These are phyloP conservation scores for Gadopsis marmoratus DNA, from an alignment of 2,797 vertebrate species.

Conservation along the genomic window DNA sequence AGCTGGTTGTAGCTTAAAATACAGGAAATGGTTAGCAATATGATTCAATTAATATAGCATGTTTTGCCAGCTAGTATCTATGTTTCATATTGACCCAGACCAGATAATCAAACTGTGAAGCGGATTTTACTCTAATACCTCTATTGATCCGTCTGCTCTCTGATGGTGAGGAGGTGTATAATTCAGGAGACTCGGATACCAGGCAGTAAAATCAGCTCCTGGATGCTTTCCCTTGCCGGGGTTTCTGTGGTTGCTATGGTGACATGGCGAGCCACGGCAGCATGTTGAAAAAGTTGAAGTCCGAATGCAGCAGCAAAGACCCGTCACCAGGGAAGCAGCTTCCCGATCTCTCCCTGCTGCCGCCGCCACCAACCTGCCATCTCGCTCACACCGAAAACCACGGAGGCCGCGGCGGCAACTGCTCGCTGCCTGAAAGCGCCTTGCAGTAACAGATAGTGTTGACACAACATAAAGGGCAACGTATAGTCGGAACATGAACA, in stretches of 20 bases:
- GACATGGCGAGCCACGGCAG: rapidly evolving
- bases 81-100: background rate
- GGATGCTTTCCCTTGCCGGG: background rate
- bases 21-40: background rate
- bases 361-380: background rate
- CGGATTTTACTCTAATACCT: background rate
- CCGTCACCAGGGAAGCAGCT: background rate
- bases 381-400: background rate
- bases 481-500: background rate
- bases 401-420: rapidly evolving
- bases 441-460: background rate
- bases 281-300: background rate
- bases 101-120: background rate
- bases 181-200: background rate
- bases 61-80: background rate
- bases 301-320: background rate
- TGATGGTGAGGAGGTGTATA: background rate
- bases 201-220: background rate
- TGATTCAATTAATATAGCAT: background rate
- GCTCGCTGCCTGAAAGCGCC: background rate
- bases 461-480: background rate
- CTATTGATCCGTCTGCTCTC: background rate
- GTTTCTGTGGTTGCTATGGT: background rate
- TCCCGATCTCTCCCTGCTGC: background rate
- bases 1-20: background rate